Percentiles rank a stretch among this genome's conserved stretches.
phyloP scores from a whole-genome alignment of 2,113 vertebrate genomes.

The Pterocles burchelli region DNA sequence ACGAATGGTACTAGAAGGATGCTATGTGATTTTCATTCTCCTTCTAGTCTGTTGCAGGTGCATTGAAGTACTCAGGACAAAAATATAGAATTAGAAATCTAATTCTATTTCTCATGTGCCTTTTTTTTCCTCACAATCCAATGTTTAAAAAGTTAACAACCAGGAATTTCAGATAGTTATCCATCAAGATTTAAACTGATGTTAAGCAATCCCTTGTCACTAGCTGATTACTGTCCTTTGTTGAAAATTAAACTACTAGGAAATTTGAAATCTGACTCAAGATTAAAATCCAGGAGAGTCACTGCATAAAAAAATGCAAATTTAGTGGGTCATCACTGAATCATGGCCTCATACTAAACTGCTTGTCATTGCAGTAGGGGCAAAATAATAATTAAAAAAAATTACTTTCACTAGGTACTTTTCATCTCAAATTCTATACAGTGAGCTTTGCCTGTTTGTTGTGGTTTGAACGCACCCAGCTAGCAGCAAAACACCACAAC shows the following conservation, averaged over 20 bases:
- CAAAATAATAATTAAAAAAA: neutral
- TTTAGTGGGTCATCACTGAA: neutral
- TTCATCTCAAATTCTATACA: neutral
- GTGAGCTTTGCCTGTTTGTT: neutral
- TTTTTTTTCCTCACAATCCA: neutral
- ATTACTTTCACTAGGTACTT: neutral
- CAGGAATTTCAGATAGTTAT: neutral
- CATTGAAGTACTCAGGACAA: neutral
- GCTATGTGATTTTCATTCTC: neutral
- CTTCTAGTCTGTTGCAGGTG: neutral
- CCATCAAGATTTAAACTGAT: neutral
- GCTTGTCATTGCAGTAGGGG: neutral
- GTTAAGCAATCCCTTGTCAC: neutral
- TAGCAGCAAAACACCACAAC: too few species aligned
- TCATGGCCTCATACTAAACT: neutral
- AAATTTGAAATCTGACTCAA: neutral
- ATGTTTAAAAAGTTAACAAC: neutral
- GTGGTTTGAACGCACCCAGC: too few species aligned
- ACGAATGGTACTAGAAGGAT: neutral
- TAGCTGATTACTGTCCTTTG: neutral
- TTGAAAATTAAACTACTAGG: neutral
- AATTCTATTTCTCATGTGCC: neutral
- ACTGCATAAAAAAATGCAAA: neutral
- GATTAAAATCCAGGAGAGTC: neutral
- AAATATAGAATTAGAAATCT: neutral